Evolutionary conservation across 1,140 invertebrate species (phyloP).

Genomic region (Caenorhabditis tropicalis): DNA sequence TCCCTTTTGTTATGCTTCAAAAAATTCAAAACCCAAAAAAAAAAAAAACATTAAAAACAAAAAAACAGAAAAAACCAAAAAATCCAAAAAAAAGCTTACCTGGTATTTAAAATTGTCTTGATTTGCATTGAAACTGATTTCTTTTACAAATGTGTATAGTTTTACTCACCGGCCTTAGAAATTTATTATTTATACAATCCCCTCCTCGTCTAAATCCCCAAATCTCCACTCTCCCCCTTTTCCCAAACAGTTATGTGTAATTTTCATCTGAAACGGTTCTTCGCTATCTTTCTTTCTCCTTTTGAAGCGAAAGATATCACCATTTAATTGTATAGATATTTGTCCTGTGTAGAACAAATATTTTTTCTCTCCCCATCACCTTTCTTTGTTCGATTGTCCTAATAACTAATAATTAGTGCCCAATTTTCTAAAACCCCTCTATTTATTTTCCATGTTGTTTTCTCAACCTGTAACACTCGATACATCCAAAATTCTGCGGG

Average conservation of each 20-base stretch:
- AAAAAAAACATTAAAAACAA: background rate
- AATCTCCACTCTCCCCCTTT: background rate
- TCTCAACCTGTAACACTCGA: conserved; percentile 34
- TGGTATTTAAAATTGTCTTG: conserved; percentile 33
- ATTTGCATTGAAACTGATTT: conserved; percentile 32
- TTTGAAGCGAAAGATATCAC: background rate
- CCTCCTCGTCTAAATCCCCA: background rate
- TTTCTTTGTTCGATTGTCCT: background rate
- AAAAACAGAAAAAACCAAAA: background rate
- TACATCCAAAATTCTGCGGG: conserved; percentile 12
- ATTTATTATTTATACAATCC: too few species aligned
- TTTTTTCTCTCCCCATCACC: background rate
- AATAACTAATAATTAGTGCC: background rate
- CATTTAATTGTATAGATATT: background rate
- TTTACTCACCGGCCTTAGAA: background rate
- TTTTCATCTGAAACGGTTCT: background rate
- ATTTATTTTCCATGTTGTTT: background rate
- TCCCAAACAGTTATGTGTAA: background rate
- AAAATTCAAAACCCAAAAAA: background rate
- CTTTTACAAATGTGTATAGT: conserved; percentile 34
- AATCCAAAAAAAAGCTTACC: background rate
- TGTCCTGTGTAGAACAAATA: conserved; percentile 28
- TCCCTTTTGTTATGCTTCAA: background rate
- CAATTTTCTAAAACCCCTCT: background rate
- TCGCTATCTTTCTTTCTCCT: too few species aligned